Conservation (phyloP, 2,113 vertebrate species). For the Melanerpes aurifrons region DNA sequence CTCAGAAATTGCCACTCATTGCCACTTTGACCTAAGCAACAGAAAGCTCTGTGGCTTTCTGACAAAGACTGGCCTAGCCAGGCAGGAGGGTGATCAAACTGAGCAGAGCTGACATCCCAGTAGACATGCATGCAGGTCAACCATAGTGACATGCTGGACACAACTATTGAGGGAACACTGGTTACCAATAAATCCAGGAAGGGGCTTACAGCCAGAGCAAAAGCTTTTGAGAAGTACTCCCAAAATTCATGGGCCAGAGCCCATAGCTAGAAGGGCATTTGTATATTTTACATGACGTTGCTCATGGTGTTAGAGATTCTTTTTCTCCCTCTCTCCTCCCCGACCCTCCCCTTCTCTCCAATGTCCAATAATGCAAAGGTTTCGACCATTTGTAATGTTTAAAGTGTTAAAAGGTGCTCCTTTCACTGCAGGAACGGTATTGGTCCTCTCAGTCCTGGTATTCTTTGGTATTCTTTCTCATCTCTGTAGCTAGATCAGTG, state of each 20-base stretch:
- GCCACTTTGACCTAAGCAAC: rapidly evolving
- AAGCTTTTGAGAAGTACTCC: not conserved
- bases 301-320: rapidly evolving
- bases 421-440: not conserved
- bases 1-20: not conserved
- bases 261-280: not conserved
- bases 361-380: not conserved
- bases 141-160: not conserved
- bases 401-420: not conserved
- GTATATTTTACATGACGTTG: not conserved
- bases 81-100: not conserved
- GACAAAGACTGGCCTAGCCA: not conserved
- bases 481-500: not conserved
- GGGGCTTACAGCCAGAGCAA: not conserved
- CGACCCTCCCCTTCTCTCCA: no score
- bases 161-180: not conserved
- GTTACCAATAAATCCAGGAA: not conserved
- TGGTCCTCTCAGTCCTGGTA: not conserved
- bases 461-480: not conserved
- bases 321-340: not conserved
- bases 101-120: not conserved
- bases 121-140: rapidly evolving
- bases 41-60: not conserved
- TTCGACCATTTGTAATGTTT: not conserved
- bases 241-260: not conserved